Percentiles rank a stretch among this genome's conserved stretches.
These are phyloP conservation scores for Drosophila pseudoananassae DNA, from an alignment of 1,140 invertebrate species.

Conservation along the genomic window DNA sequence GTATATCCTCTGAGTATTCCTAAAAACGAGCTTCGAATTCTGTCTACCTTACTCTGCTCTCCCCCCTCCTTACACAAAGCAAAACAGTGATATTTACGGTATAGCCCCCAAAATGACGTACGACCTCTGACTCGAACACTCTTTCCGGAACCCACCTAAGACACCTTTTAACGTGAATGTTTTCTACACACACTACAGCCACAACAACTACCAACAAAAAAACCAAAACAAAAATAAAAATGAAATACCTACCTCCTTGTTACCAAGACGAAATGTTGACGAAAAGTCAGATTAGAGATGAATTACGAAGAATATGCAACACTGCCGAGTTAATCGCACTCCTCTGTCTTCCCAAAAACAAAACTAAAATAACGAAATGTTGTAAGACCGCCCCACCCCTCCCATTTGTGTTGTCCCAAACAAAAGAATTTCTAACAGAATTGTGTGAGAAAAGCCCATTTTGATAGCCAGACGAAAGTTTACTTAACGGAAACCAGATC, in stretches of 20 bases:
- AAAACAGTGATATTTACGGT: slow-evolving; percentile 78
- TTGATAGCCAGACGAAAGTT: slow-evolving; percentile 63
- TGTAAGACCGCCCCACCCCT: not conserved
- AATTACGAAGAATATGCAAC: slow-evolving; percentile 47
- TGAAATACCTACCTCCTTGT: slow-evolving; percentile 77
- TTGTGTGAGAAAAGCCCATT: slow-evolving; percentile 52
- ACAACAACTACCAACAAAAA: not conserved
- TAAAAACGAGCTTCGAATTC: slow-evolving; percentile 61
- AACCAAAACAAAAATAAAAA: slow-evolving; percentile 49
- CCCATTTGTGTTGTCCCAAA: slow-evolving; percentile 25
- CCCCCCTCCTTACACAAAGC: slow-evolving; percentile 42
- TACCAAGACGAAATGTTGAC: slow-evolving; percentile 46
- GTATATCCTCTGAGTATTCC: slow-evolving; percentile 30
- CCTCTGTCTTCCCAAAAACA: slow-evolving; percentile 30
- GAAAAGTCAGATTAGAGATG: slow-evolving; percentile 25
- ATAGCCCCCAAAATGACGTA: slow-evolving; percentile 44
- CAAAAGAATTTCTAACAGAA: slow-evolving; percentile 74
- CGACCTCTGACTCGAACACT: slow-evolving; percentile 51
- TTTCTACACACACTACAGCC: slow-evolving; percentile 59
- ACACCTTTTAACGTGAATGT: slow-evolving; percentile 71
- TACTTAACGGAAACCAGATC: slow-evolving; percentile 52
- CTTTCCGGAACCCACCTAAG: slow-evolving; percentile 76
- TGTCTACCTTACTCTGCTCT: slow-evolving; percentile 48
- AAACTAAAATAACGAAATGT: not conserved
- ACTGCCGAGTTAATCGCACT: slow-evolving; percentile 76